Evolutionary conservation across 1,140 invertebrate species (phyloP).

Genomic region (Pseudoatta argentina): DNA sequence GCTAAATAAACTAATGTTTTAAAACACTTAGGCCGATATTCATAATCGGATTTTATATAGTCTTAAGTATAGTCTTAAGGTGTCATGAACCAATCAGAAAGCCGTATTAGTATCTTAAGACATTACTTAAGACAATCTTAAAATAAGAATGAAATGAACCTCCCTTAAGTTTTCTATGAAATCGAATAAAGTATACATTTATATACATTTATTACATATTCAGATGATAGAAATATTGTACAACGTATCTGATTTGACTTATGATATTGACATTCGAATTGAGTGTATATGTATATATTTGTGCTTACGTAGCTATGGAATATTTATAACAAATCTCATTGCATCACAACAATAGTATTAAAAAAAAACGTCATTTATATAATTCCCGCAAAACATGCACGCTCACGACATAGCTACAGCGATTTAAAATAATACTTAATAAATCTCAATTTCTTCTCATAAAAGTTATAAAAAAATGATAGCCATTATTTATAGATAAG

Average conservation of each 20-base stretch:
- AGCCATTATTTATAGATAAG: not conserved
- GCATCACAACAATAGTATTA: conserved; percentile 9
- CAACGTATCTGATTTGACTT: not conserved
- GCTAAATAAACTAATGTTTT: not conserved
- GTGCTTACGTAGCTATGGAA: not conserved
- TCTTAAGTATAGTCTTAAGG: too few species aligned
- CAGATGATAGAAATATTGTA: conserved; percentile 14
- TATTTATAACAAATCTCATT: conserved; percentile 31
- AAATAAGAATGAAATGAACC: too few species aligned
- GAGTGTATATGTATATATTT: not conserved
- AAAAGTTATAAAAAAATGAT: not conserved
- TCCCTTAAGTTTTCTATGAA: not conserved
- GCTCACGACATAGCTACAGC: conserved; percentile 12
- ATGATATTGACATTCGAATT: not conserved
- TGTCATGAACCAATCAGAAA: too few species aligned
- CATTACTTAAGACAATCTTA: too few species aligned
- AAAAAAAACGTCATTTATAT: conserved; percentile 20
- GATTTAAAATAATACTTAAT: conserved; percentile 31
- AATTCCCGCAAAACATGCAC: conserved; percentile 20
- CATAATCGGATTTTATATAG: too few species aligned
- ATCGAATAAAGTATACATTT: conserved; percentile 19
- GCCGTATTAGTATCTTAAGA: too few species aligned
- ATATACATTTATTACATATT: conserved; percentile 43
- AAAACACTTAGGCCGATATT: not conserved
- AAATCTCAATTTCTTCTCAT: conserved; percentile 12